Base-by-base conservation (phyloP, 2,113 vertebrate genomes). In the Lampris incognitus region DNA sequence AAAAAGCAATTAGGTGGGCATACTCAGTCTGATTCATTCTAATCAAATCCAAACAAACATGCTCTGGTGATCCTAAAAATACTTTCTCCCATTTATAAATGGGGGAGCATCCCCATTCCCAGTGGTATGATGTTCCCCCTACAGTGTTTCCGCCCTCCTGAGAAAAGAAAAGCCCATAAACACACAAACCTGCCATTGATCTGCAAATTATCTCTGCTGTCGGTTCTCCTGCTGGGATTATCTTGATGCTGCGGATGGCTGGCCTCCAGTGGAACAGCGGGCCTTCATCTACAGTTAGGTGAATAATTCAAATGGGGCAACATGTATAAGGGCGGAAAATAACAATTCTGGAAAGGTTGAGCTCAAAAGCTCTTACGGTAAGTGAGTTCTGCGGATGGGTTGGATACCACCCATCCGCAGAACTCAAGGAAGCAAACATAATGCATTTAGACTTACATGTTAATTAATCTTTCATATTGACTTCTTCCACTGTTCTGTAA, bases 21-120 rank as follows among this genome's bases (percentile, higher is more conserved):
- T 78, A 44, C 63, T 81, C 40, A 60, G 64, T 69, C 68, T 79
- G 46, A 38, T 74, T 81, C 75, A 42, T 81, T 73, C 61, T 85
- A 88, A 89, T 91, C 87, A 83, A 72, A 86, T 79, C 66, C 75
- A 85, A 79, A 88, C 74, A 82, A 88, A 89, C 60, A 50, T 13
- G 48, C 70, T 72, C 57, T 2, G 49, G 49, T n/a, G 6, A 75
- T 78, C 74, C 85, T 90, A 87, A 83, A 91, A 90, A 90, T 85
- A 84, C 81, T 86, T 79, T 61, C 66, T 61, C 66, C 82, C 75
- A 56, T 76, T 79, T 78, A 76, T 58, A 82, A 83, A 81, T 72
- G 74, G 81, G 74, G 59, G 79, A 65, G 52, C 74, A 10, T 86
- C 84, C 24, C 81, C 67, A 59, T 46, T 82, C 77, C 83, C 72